Evolutionary conservation across 2,888 invertebrate species (phyloP), one percentile per base, ranked within the genome.

Genomic region (Oxytorus armatus): DNA sequence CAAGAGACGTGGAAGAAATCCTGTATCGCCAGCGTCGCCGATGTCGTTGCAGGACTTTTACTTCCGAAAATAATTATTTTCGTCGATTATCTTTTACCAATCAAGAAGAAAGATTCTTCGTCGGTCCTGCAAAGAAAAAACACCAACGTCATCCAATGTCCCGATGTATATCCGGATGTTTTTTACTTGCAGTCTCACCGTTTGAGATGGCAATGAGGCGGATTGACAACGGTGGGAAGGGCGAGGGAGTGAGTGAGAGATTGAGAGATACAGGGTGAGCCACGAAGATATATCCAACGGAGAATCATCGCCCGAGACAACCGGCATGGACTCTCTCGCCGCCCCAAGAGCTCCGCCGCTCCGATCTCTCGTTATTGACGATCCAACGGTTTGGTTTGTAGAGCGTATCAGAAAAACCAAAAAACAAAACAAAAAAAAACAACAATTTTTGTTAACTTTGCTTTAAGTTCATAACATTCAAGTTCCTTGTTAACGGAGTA

Each of bases 131-230:
- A 42, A 42, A 53, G 44, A 66, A 36, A 74, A 57, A 66, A 72
- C 70, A 72, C 42, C 68, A 82, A 82, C 81, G 78, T 21, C 25
- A 83, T 79, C 83, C 85, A 84, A 75, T 88, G 84, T 83, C 81
- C 82, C 84, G 84, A 85, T 88, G 88, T 90, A 88, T 87, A 90
- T 89, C 85, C 85, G 85, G 89, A 81, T 90, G 84, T 90, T 90
- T 90, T 90, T 90, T 90, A 90, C 84, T 91, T 90, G 85, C 90
- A 90, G 90, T 90, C 90, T 88, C 88, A n/a, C 87, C 88, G 86
- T 89, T 90, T 90, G 90, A 89, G 88, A 89, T 90, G 90, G 86
- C 87, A 87, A 87, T 86, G 87, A 74, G 88, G 85, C 75, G 65
- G 53, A 16, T 39, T 51, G 53, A n/a, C 42, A 33, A 25, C 51